Base-by-base conservation (phyloP, 1,140 invertebrate genomes). In the Geopemphigus sp. region DNA sequence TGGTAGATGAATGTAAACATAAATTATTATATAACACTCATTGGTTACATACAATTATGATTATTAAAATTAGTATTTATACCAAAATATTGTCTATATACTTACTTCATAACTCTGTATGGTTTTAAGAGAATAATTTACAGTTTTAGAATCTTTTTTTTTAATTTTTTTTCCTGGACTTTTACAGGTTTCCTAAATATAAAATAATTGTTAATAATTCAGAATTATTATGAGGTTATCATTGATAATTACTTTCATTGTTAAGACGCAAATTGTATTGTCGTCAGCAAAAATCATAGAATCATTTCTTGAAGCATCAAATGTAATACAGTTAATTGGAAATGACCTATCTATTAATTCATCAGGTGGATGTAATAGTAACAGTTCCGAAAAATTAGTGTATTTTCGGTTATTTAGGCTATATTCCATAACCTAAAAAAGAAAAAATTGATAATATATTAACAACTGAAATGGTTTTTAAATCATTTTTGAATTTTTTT, bases 241-340 rank as follows among this genome's bases (percentile, higher is more conserved):
- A 86, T 86, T 66, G 39, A 29, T 61, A 29, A 45, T 47, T 24
- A 66, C 64, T 66, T 45, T 11, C n/a, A 90, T 90, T 81, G 90
- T 87, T n/a, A 93, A 86, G 8, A 91, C 86, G 83, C 88, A 89
- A 15, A 93, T 86, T 29, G 85, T 86, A 1, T 86, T 86, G 82
- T 91, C 89, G 81, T 91, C 90, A 82, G 91, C 87, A 29, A 91
- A 83, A 15, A 92, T 86, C n/a, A 92, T 87, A 6, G 91, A 84
- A 80, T 90, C 86, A 1, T 88, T 84, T 82, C 89, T 89, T 0
- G 84, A 84, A 0, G 86, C 83, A 85, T 91, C 89, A 81, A 90
- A 88, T 0, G 85, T 84, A 11, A 92, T 86, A 80, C 89, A 89
- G 1, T 84, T 86, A 22, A 90, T 87, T 8, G 88, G 87, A 82